These are phyloP conservation scores for Venturia canescens DNA, from an alignment of 1,140 invertebrate species.

Conservation along the genomic window DNA sequence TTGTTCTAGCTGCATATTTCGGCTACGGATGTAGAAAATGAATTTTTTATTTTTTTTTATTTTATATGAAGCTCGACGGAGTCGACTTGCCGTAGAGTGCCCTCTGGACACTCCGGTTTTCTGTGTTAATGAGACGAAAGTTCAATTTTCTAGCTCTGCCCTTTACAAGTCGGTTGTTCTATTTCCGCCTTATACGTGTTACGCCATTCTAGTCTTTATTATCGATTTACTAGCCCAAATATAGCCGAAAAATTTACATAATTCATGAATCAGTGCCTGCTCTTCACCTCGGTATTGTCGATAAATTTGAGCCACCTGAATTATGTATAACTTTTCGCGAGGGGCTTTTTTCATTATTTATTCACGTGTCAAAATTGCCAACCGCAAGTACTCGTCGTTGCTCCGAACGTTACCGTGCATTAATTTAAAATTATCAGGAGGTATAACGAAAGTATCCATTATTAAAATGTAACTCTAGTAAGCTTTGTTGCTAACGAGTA, in stretches of 20 bases:
- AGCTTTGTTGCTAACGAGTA: no score
- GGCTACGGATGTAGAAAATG: no score
- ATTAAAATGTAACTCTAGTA: neutral
- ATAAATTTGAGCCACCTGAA: neutral
- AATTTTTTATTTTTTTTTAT: no score
- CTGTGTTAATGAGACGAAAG: no score
- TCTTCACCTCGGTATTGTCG: conserved; percentile 3
- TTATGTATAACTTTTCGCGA: conserved; percentile 5
- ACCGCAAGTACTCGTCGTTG: neutral
- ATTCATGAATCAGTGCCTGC: neutral
- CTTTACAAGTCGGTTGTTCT: no score
- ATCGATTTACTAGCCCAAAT: neutral
- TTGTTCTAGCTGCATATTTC: no score
- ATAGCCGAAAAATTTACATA: neutral
- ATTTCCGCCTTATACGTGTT: no score
- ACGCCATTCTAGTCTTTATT: neutral
- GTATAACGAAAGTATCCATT: neutral
- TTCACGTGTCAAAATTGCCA: neutral
- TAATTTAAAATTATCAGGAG: neutral
- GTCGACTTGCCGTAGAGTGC: no score
- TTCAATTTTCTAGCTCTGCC: neutral
- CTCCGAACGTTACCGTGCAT: neutral
- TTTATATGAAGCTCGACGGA: no score
- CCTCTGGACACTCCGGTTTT: no score
- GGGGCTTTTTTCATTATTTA: conserved; percentile 6